Evolutionary conservation across 2,113 vertebrate species (phyloP).

Genomic region (Siniperca knerii): DNA sequence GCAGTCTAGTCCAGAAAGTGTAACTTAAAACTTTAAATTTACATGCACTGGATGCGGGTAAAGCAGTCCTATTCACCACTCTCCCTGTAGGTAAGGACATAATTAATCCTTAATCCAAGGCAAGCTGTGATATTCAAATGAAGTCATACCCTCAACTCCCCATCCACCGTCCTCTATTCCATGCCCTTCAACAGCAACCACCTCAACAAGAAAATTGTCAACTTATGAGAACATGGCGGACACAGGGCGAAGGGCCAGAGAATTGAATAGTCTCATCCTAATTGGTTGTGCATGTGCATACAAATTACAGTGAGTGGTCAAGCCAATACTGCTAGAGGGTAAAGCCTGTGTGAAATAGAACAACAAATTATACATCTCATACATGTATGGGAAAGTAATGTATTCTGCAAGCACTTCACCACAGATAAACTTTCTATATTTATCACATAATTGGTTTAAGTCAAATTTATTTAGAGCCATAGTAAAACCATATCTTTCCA

Average conservation of each 20-base stretch:
- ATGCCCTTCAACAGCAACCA: conserved; percentile 13
- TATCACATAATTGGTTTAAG: too few relatives aligned
- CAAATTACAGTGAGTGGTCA: conserved; percentile 13
- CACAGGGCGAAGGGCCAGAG: neutral
- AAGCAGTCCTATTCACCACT: neutral
- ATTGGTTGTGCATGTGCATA: conserved; percentile 22
- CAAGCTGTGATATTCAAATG: conserved; percentile 26
- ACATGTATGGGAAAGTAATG: too few relatives aligned
- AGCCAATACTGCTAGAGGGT: neutral
- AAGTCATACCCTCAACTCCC: neutral
- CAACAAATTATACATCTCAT: neutral
- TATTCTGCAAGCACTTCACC: too few relatives aligned
- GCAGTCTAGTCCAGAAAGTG: neutral
- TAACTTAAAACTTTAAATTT: neutral
- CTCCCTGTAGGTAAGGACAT: neutral
- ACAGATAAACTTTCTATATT: too few relatives aligned
- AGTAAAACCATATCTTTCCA: too few relatives aligned
- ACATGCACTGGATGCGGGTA: neutral
- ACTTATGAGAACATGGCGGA: neutral
- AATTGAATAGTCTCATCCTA: conserved; percentile 8
- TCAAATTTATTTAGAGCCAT: too few relatives aligned
- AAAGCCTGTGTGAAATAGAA: neutral
- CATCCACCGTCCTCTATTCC: neutral
- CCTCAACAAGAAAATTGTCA: conserved; percentile 12
- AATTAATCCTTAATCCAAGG: conserved; percentile 3